These are phyloP conservation scores for Oxygymnocypris stewartii DNA, from an alignment of 2,113 vertebrate species.

Conservation along the genomic window DNA sequence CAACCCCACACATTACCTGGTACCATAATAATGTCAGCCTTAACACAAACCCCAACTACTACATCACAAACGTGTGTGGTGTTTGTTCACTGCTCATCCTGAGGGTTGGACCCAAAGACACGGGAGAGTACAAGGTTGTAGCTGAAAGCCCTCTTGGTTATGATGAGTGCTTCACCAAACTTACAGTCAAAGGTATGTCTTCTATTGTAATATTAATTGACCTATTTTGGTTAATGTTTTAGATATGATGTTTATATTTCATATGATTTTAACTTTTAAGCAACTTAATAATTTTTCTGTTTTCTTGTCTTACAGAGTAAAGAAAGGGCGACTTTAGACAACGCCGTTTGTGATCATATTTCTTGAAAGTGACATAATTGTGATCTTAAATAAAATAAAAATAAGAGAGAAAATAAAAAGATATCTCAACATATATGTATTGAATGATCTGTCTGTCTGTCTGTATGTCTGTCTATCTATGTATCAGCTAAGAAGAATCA, in stretches of 20 bases:
- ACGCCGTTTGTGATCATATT: neutral
- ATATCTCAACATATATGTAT: neutral
- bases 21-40: conserved; percentile 78
- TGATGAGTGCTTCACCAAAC: conserved; percentile 74
- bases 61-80: conserved; percentile 81
- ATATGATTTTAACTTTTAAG: neutral
- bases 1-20: conserved; percentile 81
- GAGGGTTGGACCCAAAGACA: conserved; percentile 72
- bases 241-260: neutral
- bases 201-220: neutral
- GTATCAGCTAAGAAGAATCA: neutral
- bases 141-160: conserved; percentile 78
- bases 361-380: neutral
- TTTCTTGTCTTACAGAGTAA: conserved; percentile 33
- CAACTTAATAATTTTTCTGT: neutral
- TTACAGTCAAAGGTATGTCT: conserved; percentile 79
- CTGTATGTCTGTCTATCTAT: neutral
- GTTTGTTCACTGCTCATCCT: conserved; percentile 85
- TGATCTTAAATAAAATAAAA: neutral
- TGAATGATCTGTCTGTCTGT: neutral
- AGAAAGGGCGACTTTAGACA: neutral
- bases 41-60: conserved; percentile 73
- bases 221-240: neutral
- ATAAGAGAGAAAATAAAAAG: neutral
- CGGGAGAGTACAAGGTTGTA: conserved; percentile 79